phyloP scores from a whole-genome alignment of 2,888 invertebrate genomes.

The Phanerotoma sp. region DNA sequence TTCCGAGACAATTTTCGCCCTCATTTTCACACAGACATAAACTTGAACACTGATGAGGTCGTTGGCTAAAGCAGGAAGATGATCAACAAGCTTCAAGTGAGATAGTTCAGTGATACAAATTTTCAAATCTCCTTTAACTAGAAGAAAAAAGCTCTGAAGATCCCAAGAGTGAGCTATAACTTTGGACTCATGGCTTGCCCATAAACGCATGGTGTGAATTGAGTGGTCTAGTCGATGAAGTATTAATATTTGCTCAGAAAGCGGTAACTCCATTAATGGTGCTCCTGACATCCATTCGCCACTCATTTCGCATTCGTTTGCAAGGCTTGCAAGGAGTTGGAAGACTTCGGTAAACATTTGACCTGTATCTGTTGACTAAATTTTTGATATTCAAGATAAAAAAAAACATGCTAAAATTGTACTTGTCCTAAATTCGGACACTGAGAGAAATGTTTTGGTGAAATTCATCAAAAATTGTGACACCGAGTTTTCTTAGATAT shows the following conservation, averaged over 20 bases:
- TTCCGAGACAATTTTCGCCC: constrained; percentile 79
- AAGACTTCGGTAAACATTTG: constrained; percentile 67
- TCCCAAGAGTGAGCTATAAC: constrained; percentile 74
- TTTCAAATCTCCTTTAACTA: constrained; percentile 54
- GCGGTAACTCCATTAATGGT: constrained; percentile 73
- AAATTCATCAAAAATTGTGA: no score
- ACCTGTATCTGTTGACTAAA: constrained; percentile 63
- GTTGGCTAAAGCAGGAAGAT: constrained; percentile 61
- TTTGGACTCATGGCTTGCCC: constrained; percentile 74
- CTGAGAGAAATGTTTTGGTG: no score
- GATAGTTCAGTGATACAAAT: constrained; percentile 52
- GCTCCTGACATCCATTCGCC: constrained; percentile 72
- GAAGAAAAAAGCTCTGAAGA: constrained; percentile 70
- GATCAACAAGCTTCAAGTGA: constrained; percentile 62
- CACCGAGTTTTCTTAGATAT: no score
- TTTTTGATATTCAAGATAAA: no score
- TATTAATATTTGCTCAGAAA: constrained; percentile 82
- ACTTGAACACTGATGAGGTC: constrained; percentile 72
- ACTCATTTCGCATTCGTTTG: constrained; percentile 75
- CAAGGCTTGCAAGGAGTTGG: constrained; percentile 69
- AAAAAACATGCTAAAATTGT: no score
- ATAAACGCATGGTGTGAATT: constrained; percentile 75
- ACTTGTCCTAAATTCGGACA: no score
- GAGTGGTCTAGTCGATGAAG: constrained; percentile 76
- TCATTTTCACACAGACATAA: constrained; percentile 77